Evolutionary conservation across 2,888 invertebrate species (phyloP), one percentile per base, ranked within the genome.

Genomic region (Bursaphelenchus okinawaensis): DNA sequence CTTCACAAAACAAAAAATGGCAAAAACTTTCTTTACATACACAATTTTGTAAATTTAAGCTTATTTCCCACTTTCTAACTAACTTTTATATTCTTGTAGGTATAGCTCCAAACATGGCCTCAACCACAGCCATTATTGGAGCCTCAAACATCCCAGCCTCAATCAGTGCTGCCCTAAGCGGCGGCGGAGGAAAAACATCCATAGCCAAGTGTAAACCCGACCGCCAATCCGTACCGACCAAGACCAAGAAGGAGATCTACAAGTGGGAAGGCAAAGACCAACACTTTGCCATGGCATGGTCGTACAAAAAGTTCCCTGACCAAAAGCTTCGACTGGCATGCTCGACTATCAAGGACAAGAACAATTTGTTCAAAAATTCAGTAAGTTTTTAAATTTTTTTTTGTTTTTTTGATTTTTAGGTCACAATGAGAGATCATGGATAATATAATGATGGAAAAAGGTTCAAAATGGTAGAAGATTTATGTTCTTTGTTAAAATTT

Each of bases 201-300:
- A 12, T 40, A n/a, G n/a, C 16, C n/a, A n/a, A 16, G 12, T 40
- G 40, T n/a, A 40, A 40, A 40, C 40, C 40, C 3, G 40, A 40
- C 12, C n/a, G n/a, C n/a, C 40, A 40, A 40, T n/a, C 12, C n/a
- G 16, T 16, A 40, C n/a, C n/a, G 26, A 28, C 55, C 6, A 29
- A 27, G 19, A 90, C 90, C 82, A 84, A 89, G 52, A 90, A 90
- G 84, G 89, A 90, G 84, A 90, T 91, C 77, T 91, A 90, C 85
- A 95, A 95, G 85, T 96, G 95, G 83, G 90, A 86, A 95, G 73
- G 72, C 3, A 62, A 68, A 0, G 63, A 70, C 27, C 70, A 70
- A 7, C 54, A 78, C 8, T 79, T 65, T 50, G 72, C 78, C 0
- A 63, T 74, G 7, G 75, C 75, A 0, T 79, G 79, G 79, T 77